Conservation (phyloP, 2,888 invertebrate species). For the Melanostoma mellinum region DNA sequence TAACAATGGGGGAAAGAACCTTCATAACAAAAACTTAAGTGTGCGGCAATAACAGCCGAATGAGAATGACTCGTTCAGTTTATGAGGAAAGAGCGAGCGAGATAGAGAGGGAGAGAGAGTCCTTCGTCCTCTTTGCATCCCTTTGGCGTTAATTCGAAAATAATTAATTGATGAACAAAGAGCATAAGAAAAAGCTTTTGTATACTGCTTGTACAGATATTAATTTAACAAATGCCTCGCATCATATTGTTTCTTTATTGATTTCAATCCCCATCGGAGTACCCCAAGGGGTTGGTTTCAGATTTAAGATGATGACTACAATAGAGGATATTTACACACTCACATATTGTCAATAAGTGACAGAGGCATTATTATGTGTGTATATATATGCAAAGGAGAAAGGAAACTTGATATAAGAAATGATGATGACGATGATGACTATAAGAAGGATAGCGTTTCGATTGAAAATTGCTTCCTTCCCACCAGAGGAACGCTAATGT, state of each 20-base stretch:
- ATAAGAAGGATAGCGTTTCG: slow-evolving; percentile 15
- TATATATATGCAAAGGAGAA: neutral
- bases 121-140: neutral
- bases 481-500: neutral
- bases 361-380: neutral
- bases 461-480: slow-evolving; percentile 26
- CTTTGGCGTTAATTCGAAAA: slow-evolving; percentile 10
- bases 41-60: neutral
- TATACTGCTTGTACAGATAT: neutral
- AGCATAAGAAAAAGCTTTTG: neutral
- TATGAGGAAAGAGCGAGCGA: neutral
- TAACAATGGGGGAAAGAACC: neutral
- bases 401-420: slow-evolving; percentile 3
- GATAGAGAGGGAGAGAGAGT: neutral
- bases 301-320: slow-evolving; percentile 23
- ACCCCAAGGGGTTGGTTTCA: neutral
- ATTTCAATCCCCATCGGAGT: neutral
- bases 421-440: slow-evolving; percentile 1
- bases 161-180: slow-evolving; percentile 20
- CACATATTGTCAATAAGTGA: slow-evolving; percentile 25
- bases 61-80: neutral
- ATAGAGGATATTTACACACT: neutral
- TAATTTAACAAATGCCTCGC: neutral
- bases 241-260: neutral
- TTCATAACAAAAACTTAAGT: neutral